These are phyloP conservation scores for Peribatodes rhomboidaria DNA, from an alignment of 2,888 invertebrate genomes.

Conservation along the genomic window DNA sequence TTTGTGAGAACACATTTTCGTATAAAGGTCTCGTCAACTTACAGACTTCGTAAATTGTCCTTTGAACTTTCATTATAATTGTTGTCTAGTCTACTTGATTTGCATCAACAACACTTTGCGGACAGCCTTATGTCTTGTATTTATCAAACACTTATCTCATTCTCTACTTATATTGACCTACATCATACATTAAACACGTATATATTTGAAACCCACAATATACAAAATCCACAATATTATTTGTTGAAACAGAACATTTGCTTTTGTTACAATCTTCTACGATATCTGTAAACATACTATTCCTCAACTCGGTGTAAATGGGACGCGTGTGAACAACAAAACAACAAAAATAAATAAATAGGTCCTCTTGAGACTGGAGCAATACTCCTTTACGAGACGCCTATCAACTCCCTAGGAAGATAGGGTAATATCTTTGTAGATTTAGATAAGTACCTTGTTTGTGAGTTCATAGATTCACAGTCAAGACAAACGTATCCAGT, in stretches of 20 bases:
- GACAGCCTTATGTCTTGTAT: background rate
- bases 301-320: conserved; percentile 59
- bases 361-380: conserved; percentile 15
- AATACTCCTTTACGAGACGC: conserved; percentile 20
- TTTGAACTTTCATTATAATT: too few relatives aligned
- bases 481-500: background rate
- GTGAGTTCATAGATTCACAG: background rate
- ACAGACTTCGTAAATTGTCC: too few relatives aligned
- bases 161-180: conserved; percentile 33
- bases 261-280: conserved; percentile 68
- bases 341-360: conserved; percentile 45
- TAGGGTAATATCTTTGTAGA: conserved; percentile 10
- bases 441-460: conserved; percentile 14
- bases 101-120: background rate
- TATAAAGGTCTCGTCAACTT: too few relatives aligned
- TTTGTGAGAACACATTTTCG: too few relatives aligned
- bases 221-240: conserved; percentile 59
- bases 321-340: conserved; percentile 48
- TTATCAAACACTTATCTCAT: conserved; percentile 12
- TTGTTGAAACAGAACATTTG: conserved; percentile 62
- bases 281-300: conserved; percentile 60
- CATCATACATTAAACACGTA: conserved; percentile 34
- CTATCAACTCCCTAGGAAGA: conserved; percentile 10
- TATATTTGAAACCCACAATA: conserved; percentile 54
- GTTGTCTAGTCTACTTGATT: too few relatives aligned